Conservation (phyloP, 2,113 vertebrate genomes). For the Prunella himalayana region DNA sequence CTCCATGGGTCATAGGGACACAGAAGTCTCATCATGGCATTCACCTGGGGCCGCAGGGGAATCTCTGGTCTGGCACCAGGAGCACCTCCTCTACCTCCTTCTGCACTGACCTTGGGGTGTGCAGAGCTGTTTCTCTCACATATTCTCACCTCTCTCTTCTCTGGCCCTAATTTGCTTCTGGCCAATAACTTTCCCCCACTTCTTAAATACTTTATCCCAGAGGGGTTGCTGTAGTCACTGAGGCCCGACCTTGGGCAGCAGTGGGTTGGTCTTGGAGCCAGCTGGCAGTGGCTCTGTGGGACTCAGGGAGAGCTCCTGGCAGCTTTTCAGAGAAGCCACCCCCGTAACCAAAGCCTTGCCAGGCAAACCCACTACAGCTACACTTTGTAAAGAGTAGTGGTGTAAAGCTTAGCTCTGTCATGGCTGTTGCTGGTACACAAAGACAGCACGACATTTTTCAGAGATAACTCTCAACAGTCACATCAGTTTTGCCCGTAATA, state of each 20-base stretch:
- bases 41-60: neutral
- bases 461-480: neutral
- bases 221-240: neutral
- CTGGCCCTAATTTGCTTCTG: neutral
- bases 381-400: neutral
- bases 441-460: neutral
- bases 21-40: neutral
- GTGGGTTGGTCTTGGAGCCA: neutral
- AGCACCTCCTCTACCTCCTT: neutral
- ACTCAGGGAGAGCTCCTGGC: neutral
- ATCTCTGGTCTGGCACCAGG: neutral
- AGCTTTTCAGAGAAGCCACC: neutral
- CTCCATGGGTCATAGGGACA: rapidly evolving
- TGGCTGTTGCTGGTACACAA: neutral
- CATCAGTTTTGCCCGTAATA: neutral
- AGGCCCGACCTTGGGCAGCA: neutral
- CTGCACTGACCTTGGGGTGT: too few species aligned
- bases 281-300: neutral
- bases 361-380: neutral
- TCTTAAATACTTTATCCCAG: neutral
- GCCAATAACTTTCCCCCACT: neutral
- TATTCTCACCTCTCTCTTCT: neutral
- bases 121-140: neutral
- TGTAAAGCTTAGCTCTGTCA: neutral
- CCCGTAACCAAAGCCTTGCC: neutral